phyloP scores from a whole-genome alignment of 1,140 invertebrate genomes.

The Ruditapes philippinarum region DNA sequence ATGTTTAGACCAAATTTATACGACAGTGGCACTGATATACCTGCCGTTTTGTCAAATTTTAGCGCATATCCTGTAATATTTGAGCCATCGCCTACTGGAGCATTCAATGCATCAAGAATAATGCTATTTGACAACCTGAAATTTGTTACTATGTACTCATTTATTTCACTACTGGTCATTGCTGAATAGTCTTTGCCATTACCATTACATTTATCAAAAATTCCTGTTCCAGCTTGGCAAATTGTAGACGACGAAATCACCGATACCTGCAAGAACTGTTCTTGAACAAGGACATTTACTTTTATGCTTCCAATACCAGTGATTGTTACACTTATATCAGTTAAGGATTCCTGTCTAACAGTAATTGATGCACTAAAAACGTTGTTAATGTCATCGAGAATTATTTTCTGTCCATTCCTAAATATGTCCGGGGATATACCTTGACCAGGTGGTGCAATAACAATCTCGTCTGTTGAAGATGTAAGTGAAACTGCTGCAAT shows the following conservation, averaged over 20 bases:
- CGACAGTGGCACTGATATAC: conserved; percentile 57
- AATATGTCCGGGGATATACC: conserved; percentile 48
- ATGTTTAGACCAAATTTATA: conserved; percentile 18
- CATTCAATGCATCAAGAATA: conserved; percentile 46
- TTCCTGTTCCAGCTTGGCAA: conserved; percentile 60
- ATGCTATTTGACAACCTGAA: conserved; percentile 52
- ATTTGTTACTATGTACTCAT: conserved; percentile 56
- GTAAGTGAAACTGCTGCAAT: conserved; percentile 62
- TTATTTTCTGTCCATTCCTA: conserved; percentile 52
- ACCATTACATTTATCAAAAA: conserved; percentile 67
- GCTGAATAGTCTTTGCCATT: conserved; percentile 49
- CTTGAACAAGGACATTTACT: conserved; percentile 43
- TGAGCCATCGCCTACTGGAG: conserved; percentile 32
- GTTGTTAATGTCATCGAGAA: conserved; percentile 25
- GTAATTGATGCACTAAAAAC: conserved; percentile 21
- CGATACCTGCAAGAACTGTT: conserved; percentile 59
- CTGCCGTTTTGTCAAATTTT: conserved; percentile 73
- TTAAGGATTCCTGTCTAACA: conserved; percentile 48
- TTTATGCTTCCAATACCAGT: conserved; percentile 38
- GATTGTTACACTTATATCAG: conserved; percentile 45
- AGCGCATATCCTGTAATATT: conserved; percentile 69
- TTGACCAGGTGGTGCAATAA: conserved; percentile 62
- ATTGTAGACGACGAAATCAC: conserved; percentile 21
- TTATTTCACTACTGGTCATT: conserved; percentile 55
- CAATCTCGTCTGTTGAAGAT: conserved; percentile 33